Percentiles rank a stretch among this genome's conserved stretches.
phyloP scores from a whole-genome alignment of 2,888 invertebrate genomes.

The Ophraella communa region DNA sequence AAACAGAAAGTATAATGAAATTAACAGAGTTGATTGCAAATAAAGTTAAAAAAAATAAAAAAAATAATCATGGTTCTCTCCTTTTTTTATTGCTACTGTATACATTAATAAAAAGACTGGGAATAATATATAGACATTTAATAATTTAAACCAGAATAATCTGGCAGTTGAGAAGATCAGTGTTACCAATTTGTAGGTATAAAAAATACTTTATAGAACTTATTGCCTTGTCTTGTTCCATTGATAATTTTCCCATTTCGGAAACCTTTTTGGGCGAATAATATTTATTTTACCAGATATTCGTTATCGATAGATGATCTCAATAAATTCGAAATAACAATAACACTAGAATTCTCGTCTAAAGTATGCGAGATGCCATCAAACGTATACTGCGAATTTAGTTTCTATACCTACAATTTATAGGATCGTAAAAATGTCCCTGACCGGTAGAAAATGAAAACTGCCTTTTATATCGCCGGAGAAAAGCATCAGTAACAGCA shows the following conservation, averaged over 20 bases:
- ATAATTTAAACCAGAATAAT: no score
- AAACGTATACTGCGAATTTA: not conserved
- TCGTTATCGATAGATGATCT: not conserved
- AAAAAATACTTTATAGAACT: not conserved
- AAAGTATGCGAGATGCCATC: not conserved
- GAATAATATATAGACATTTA: no score
- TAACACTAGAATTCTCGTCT: not conserved
- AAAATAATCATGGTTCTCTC: no score
- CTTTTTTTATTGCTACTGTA: no score
- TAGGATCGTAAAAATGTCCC: not conserved
- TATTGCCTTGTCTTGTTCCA: not conserved
- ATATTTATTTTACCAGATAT: not conserved
- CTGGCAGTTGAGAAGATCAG: no score
- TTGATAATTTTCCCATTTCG: not conserved
- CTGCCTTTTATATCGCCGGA: conserved; percentile 3
- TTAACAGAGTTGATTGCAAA: no score
- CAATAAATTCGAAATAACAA: not conserved
- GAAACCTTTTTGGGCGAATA: not conserved
- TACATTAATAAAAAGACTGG: no score
- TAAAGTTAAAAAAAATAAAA: no score
- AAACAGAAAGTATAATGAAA: no score
- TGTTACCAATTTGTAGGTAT: no score
- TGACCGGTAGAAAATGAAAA: conserved; percentile 3
- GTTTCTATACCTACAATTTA: conserved; percentile 2
- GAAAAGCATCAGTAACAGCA: not conserved